Conservation (phyloP, 2,113 vertebrate genomes). For the Hyperopisus bebe region DNA sequence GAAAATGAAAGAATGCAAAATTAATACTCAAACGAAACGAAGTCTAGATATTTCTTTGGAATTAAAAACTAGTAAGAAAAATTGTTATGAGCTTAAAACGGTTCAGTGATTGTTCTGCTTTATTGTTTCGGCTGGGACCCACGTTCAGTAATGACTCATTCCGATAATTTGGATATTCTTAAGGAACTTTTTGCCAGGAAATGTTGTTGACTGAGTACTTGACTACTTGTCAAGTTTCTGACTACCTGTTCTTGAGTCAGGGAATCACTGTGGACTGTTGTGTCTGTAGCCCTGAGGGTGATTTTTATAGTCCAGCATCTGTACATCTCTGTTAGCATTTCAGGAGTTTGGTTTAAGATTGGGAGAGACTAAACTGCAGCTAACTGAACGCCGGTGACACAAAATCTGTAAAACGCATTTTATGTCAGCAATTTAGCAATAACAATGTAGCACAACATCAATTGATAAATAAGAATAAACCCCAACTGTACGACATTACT, state of each 20-base stretch:
- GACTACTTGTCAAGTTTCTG: background rate
- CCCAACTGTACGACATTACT: background rate
- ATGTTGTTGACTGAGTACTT: background rate
- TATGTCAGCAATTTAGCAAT: background rate
- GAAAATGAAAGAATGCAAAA: background rate
- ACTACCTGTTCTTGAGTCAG: background rate
- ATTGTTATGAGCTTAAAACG: background rate
- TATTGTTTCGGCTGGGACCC: background rate
- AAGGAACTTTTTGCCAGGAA: background rate
- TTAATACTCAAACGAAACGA: background rate
- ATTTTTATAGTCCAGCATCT: background rate
- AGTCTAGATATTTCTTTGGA: background rate
- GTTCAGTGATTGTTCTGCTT: background rate
- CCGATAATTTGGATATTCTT: background rate
- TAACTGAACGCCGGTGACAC: background rate
- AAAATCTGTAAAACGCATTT: background rate
- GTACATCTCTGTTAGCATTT: background rate
- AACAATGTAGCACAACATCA: background rate
- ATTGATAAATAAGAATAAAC: background rate
- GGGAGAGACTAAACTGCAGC: background rate
- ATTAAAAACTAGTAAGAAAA: background rate
- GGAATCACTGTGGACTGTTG: background rate
- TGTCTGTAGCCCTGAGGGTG: background rate
- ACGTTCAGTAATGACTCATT: background rate
- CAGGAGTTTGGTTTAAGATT: background rate